phyloP scores from a whole-genome alignment of 1,140 invertebrate genomes.

The Diorhabda elongata region DNA sequence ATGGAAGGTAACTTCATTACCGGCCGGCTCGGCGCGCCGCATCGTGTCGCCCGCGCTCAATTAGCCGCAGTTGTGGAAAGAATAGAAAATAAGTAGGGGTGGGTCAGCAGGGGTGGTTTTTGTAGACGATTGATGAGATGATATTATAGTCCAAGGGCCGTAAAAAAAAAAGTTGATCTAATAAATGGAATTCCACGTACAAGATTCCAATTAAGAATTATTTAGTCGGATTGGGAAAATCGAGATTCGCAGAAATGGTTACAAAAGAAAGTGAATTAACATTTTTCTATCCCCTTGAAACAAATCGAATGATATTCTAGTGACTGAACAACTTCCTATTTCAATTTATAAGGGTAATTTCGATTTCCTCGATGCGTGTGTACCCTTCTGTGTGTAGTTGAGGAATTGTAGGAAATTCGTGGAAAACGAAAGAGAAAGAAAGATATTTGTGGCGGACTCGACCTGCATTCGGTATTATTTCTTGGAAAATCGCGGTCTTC shows the following conservation, averaged over 20 bases:
- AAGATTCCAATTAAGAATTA: no score
- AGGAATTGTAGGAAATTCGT: constrained; percentile 8
- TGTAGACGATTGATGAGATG: constrained; percentile 5
- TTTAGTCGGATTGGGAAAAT: no score
- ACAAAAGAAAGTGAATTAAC: no score
- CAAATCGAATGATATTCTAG: not conserved
- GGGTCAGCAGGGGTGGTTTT: not conserved
- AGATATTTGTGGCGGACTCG: constrained; percentile 20
- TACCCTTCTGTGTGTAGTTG: not conserved
- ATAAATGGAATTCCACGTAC: no score
- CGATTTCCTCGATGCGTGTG: constrained; percentile 12
- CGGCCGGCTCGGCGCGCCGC: constrained; percentile 6
- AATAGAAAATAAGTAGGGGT: constrained; percentile 15
- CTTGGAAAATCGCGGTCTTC: constrained; percentile 15
- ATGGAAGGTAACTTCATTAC: constrained; percentile 27
- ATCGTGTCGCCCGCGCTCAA: constrained; percentile 25
- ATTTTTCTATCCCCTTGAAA: no score
- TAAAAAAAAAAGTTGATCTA: no score
- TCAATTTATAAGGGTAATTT: constrained; percentile 16
- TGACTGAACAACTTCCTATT: constrained; percentile 11
- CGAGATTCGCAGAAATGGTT: no score
- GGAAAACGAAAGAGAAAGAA: constrained; percentile 7
- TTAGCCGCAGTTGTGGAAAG: constrained; percentile 22
- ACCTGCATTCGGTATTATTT: constrained; percentile 20
- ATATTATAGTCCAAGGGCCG: not conserved